These are phyloP conservation scores for Malacoraja senta DNA, from an alignment of 2,797 vertebrate species.

Conservation along the genomic window DNA sequence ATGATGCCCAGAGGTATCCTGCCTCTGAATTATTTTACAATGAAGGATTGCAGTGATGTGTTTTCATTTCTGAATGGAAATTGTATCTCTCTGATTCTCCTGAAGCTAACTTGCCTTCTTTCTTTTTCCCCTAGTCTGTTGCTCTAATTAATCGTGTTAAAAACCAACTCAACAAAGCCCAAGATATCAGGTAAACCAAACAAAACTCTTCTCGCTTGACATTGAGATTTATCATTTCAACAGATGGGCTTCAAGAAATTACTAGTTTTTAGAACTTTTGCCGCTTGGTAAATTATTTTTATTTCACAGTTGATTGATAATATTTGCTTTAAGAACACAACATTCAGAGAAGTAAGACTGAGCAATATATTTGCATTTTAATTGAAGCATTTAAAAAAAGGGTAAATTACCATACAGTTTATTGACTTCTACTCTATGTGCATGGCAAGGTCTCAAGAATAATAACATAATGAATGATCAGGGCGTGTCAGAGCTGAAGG, in stretches of 20 bases:
- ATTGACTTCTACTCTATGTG: neutral
- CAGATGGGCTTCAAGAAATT: neutral
- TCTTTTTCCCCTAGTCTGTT: neutral
- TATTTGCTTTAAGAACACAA: neutral
- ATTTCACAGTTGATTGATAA: neutral
- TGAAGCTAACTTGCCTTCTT: neutral
- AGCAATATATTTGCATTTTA: too few species aligned
- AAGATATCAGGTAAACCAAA: conserved; percentile 17
- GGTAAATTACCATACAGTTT: neutral
- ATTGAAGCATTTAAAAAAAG: neutral
- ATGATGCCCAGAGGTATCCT: too few species aligned
- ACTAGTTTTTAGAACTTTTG: neutral
- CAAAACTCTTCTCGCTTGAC: neutral
- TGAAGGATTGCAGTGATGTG: neutral
- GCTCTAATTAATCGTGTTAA: neutral
- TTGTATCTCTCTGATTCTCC: neutral
- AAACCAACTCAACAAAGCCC: neutral
- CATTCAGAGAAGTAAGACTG: neutral
- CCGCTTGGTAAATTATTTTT: neutral
- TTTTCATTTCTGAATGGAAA: neutral
- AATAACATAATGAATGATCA: neutral
- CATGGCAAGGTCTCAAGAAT: neutral
- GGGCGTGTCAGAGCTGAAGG: neutral
- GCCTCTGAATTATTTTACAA: neutral
- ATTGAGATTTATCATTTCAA: neutral